A percentile compares a stretch with the other conserved stretches of the same genome.
Conservation (phyloP, 2,797 vertebrate genomes). For the Syngnathus rostellatus region DNA sequence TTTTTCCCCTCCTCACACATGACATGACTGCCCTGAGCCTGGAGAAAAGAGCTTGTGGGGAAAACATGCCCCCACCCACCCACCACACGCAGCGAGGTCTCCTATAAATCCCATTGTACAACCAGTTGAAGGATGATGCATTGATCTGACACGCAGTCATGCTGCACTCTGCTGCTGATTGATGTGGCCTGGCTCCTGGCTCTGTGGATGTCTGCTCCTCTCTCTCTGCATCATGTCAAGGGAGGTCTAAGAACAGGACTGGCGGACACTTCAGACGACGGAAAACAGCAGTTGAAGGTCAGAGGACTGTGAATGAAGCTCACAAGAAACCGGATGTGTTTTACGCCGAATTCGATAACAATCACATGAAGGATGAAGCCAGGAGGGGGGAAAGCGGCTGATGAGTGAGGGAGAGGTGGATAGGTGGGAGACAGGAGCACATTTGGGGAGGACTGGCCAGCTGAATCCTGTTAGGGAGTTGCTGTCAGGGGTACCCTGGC, state of each 20-base stretch:
- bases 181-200: conserved; percentile 53
- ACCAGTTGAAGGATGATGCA: conserved; percentile 55
- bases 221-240: conserved; percentile 46
- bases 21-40: conserved; percentile 14
- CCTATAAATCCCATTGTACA: conserved; percentile 38
- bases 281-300: conserved; percentile 40
- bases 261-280: conserved; percentile 22
- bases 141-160: conserved; percentile 47
- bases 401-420: conserved; percentile 37
- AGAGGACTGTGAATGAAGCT: conserved; percentile 28
- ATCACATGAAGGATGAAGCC: neutral
- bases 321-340: neutral
- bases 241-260: conserved; percentile 34
- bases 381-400: conserved; percentile 24
- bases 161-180: conserved; percentile 42
- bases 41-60: conserved; percentile 15
- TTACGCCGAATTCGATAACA: conserved; percentile 3
- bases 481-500: conserved; percentile 72
- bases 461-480: conserved; percentile 65
- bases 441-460: conserved; percentile 51
- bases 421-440: conserved; percentile 42
- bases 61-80: conserved; percentile 16
- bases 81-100: conserved; percentile 18
- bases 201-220: conserved; percentile 36
- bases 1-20: conserved; percentile 12